Evolutionary conservation across 2,797 vertebrate species (phyloP), one percentile per base, ranked within the genome.

Genomic region (Premnoplex brunnescens): DNA sequence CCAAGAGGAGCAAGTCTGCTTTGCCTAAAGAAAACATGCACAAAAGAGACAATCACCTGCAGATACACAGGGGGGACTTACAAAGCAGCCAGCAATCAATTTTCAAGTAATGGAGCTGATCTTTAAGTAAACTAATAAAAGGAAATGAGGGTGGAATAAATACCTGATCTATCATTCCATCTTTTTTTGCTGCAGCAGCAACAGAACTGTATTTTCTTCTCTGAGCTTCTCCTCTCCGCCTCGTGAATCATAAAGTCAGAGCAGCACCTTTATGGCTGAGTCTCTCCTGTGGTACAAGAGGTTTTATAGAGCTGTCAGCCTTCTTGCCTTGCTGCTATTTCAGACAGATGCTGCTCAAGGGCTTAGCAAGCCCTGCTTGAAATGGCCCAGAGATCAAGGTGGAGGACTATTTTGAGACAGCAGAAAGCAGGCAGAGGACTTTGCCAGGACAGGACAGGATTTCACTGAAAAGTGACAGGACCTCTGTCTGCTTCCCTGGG

Each of bases 101-200:
- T 89, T 88, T 73, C 46, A 74, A 68, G 54, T 66, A 66, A 66
- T 16, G 14, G 72, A 49, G 16, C 21, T 81, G 64, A 62, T 85
- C 89, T 83, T 91, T 80, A 82, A 88, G 55, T 89, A 58, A 91
- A 67, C 41, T 56, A 82, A 22, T 89, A 30, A 77, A 81, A 78
- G 21, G 37, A 36, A 91, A 15, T 26, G 74, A 51, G 17, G 5
- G 27, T 72, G 7, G 49, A 74, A 77, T 46, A 85, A 81, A 71
- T 64, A 54, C 12, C 26, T 74, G 27, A 44, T 87, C 64, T 89
- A 77, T 83, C 48, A 67, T 51, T 28, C 4, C 20, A 3, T 59
- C 48, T 69, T 28, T 59, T 60, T 37, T 23, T 30, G 11, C 18
- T 43, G 56, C 9, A 51, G 46, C 27, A 76, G 81, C 22, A 58